Evolutionary conservation across 2,113 vertebrate genomes (phyloP).

Genomic region (Panthera tigris): DNA sequence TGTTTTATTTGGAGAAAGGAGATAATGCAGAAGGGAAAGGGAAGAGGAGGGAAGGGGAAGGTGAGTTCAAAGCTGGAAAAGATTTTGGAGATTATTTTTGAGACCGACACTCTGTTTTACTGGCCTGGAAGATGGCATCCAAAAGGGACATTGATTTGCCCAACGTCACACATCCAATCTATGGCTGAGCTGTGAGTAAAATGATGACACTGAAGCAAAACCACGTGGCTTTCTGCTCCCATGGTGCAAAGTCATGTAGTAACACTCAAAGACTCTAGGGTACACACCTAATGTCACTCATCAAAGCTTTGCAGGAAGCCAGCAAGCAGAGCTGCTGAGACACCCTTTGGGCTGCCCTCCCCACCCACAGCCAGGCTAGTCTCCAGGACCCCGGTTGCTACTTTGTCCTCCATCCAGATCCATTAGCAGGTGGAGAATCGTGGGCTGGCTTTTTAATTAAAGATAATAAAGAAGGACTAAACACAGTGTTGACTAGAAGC

Average conservation of each 20-base stretch:
- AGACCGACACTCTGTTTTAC: background rate
- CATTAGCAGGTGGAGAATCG: conserved; percentile 34
- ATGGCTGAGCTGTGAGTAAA: background rate
- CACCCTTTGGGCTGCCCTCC: fast-evolving
- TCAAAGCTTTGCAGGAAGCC: background rate
- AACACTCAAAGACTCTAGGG: background rate
- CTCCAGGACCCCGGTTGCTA: background rate
- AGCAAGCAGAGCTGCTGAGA: background rate
- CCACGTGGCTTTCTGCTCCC: background rate
- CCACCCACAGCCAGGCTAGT: background rate
- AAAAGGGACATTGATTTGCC: background rate
- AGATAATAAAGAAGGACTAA: conserved; percentile 71
- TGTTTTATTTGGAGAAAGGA: background rate
- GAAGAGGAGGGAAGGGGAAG: background rate
- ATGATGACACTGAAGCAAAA: background rate
- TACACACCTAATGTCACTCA: background rate
- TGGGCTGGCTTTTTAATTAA: conserved; percentile 71
- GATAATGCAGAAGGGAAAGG: background rate
- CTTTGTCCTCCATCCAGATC: conserved; percentile 43
- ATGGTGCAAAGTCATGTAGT: background rate
- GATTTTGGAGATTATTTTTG: background rate
- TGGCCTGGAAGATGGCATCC: background rate
- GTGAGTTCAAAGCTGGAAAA: background rate
- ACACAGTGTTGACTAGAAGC: conserved; percentile 54
- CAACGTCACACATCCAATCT: background rate